These are phyloP conservation scores for Himalopsyche anomala DNA, from an alignment of 2,888 invertebrate species.

Conservation along the genomic window DNA sequence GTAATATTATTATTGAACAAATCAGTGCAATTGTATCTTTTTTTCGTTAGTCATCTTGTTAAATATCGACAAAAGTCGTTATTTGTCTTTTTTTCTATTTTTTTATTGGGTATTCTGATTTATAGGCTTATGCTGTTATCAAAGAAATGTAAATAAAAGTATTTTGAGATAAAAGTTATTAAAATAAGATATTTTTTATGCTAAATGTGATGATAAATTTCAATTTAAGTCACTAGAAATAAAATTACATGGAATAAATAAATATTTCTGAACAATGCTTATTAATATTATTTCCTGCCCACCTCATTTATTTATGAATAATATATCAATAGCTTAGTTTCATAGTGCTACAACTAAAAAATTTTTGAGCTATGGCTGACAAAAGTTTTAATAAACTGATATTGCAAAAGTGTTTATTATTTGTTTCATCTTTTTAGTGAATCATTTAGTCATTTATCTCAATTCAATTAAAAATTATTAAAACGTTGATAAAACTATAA, in stretches of 20 bases:
- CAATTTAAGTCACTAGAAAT: constrained; percentile 29
- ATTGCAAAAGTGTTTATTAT: too few relatives aligned
- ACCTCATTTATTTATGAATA: neutral
- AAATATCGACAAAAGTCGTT: neutral
- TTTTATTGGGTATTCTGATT: neutral
- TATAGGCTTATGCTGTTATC: constrained; percentile 8
- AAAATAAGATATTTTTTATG: constrained; percentile 24
- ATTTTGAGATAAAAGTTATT: constrained; percentile 23
- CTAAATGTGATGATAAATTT: constrained; percentile 26
- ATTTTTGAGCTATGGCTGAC: too few relatives aligned
- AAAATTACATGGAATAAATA: constrained; percentile 25
- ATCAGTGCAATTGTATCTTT: neutral
- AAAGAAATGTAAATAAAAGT: constrained; percentile 30
- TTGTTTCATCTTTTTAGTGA: too few relatives aligned
- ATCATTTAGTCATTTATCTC: too few relatives aligned
- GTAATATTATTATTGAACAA: neutral
- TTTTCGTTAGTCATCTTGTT: neutral
- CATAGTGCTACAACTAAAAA: too few relatives aligned
- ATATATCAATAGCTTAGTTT: too few relatives aligned
- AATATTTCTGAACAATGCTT: constrained; percentile 10
- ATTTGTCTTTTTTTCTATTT: neutral
- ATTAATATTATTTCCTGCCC: constrained; percentile 1
- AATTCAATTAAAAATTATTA: too few relatives aligned
- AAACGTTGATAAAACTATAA: too few relatives aligned
- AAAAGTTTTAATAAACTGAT: too few relatives aligned